Base-by-base conservation (phyloP, 2,888 invertebrate genomes). In the Thumatha senex region DNA sequence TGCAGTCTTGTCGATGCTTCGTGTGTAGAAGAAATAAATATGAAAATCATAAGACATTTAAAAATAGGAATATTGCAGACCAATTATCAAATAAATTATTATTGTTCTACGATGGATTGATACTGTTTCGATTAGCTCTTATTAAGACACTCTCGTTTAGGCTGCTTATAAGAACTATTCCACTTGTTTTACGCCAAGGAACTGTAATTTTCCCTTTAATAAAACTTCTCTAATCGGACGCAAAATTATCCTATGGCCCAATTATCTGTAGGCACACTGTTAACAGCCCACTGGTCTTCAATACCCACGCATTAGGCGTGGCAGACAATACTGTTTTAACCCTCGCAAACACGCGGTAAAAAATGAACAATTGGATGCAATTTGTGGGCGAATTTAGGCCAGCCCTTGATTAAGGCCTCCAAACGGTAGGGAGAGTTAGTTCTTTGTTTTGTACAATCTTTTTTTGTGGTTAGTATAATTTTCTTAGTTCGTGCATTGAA, bases 281-380 rank as follows among this genome's bases (percentile, higher is more conserved):
- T 81, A 76, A 80, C 89, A 78, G 82, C 74, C 86, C 86, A 87
- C 70, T 86, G 83, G 75, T 66, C 72, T 64, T 79, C 67, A 87
- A 88, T 87, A 71, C 76, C 59, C 70, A 63, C 72, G 81, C 77
- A 80, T 85, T 78, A 78, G 79, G 74, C 82, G 75, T 76, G 74
- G 41, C 56, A 72, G 81, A 82, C 80, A 82, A 82, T 83, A 80
- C 78, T 79, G 8, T 76, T 72, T 61, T 70, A 79, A 85, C 88
- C 86, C 80, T 78, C 73, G 54, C 66, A 71, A 70, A 70, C 70
- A 70, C 61, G 60, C 61, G 84, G 84, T 89, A 24, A 91, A 91
- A 90, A 91, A 82, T 89, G 90, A 90, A 91, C 91, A 90, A 90
- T 90, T 89, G 89, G 82, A 83, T 86, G 89, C 90, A 90, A 91